phyloP scores from a whole-genome alignment of 2,888 invertebrate species.

The Epirrhoe tristata region DNA sequence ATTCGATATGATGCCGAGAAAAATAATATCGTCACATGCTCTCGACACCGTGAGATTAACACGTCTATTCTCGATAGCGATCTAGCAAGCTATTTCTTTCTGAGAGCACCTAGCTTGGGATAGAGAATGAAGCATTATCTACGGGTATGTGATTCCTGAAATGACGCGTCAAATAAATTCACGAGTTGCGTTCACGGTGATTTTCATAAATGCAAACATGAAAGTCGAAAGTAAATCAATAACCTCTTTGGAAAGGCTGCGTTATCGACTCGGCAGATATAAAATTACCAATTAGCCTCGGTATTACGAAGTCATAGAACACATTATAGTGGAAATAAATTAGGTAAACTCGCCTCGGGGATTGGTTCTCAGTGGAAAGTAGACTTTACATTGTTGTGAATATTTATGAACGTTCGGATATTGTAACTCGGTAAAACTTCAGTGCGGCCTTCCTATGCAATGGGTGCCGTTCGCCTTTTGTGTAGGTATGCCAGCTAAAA shows the following conservation, averaged over 20 bases:
- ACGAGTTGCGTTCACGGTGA: slow-evolving; percentile 12
- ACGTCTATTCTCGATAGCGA: slow-evolving; percentile 67
- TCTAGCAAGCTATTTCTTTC: slow-evolving; percentile 48
- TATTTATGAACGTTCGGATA: slow-evolving; percentile 78
- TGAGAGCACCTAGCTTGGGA: slow-evolving; percentile 24
- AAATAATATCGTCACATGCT: slow-evolving; percentile 83
- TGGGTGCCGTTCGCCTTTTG: slow-evolving; percentile 65
- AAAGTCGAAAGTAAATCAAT: slow-evolving; percentile 37
- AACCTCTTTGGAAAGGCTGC: slow-evolving; percentile 32
- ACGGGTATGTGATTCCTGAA: slow-evolving; percentile 3
- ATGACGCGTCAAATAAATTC: slow-evolving; percentile 18
- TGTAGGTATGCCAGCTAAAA: slow-evolving; percentile 69
- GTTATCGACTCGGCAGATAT: slow-evolving; percentile 34
- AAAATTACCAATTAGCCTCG: slow-evolving; percentile 46
- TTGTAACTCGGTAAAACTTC: slow-evolving; percentile 71
- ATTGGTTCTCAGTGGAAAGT: slow-evolving; percentile 55
- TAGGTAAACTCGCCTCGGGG: slow-evolving; percentile 52
- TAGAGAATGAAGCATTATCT: slow-evolving; percentile 18
- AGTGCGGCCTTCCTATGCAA: slow-evolving; percentile 60
- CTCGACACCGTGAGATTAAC: slow-evolving; percentile 81
- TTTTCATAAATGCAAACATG: slow-evolving; percentile 23
- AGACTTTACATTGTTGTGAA: slow-evolving; percentile 68
- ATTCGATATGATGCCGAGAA: slow-evolving; percentile 75
- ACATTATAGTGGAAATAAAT: slow-evolving; percentile 54
- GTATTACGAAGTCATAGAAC: slow-evolving; percentile 47